Evolutionary conservation across 2,113 vertebrate species (phyloP).

Genomic region (Corythoichthys intestinalis): DNA sequence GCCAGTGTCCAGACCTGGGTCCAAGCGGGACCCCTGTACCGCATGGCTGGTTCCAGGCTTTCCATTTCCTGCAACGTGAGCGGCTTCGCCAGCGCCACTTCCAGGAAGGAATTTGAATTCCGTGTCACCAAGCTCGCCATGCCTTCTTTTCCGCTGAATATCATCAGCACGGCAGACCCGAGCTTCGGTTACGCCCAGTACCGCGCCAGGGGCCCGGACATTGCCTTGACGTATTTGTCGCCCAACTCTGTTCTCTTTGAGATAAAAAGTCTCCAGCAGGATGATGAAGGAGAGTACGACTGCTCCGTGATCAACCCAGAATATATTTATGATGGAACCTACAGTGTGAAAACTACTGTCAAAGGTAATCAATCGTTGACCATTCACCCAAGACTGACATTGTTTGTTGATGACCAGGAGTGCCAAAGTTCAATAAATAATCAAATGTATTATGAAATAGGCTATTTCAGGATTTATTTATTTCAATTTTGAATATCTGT

Average conservation of each 20-base stretch:
- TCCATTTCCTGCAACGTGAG: slow-evolving; percentile 79
- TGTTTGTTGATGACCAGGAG: neutral
- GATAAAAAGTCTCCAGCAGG: slow-evolving; percentile 57
- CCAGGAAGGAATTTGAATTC: slow-evolving; percentile 70
- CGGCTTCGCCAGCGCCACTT: slow-evolving; percentile 49
- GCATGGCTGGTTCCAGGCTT: slow-evolving; percentile 64
- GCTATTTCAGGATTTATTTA: no score
- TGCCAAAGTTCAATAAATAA: no score
- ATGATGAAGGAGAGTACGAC: slow-evolving; percentile 79
- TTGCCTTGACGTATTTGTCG: slow-evolving; percentile 58
- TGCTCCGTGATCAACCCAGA: slow-evolving; percentile 75
- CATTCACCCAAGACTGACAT: neutral
- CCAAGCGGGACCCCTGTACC: slow-evolving; percentile 79
- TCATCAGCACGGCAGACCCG: slow-evolving; percentile 62
- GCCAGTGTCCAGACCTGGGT: slow-evolving; percentile 48
- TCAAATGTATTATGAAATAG: no score
- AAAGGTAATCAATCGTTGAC: slow-evolving; percentile 66
- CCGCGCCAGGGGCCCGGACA: slow-evolving; percentile 41
- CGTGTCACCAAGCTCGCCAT: slow-evolving; percentile 39
- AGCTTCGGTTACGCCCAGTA: slow-evolving; percentile 50
- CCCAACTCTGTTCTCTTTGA: slow-evolving; percentile 64
- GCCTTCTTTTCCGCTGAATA: slow-evolving; percentile 16
- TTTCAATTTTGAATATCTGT: no score
- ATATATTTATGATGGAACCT: slow-evolving; percentile 60
- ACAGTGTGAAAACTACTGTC: slow-evolving; percentile 70